Conservation (phyloP, 1,140 invertebrate species). For the Meloidogyne hapla region DNA sequence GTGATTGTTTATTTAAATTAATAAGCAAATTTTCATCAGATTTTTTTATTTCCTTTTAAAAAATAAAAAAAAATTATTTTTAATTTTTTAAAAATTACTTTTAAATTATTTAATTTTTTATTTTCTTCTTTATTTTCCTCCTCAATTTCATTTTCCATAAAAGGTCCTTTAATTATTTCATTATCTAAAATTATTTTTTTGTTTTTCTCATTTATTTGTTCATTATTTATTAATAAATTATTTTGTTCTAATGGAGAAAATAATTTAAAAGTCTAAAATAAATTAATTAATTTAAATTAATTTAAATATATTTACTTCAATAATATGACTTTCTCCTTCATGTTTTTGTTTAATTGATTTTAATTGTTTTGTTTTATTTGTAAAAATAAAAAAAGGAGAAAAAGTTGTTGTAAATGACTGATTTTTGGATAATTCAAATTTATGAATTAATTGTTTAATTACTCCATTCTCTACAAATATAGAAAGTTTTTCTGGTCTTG, state of each 20-base stretch:
- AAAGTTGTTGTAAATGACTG: neutral
- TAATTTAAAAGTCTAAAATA: neutral
- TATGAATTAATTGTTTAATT: neutral
- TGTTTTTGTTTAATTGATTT: no score
- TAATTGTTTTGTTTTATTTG: neutral
- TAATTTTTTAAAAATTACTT: no score
- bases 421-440: neutral
- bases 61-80: no score
- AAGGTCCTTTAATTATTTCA: neutral
- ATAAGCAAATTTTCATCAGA: no score
- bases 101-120: neutral
- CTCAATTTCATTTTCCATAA: neutral
- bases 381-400: no score
- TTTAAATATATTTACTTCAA: no score
- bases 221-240: neutral
- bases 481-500: constrained; percentile 38
- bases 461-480: neutral
- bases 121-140: neutral
- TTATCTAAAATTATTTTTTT: constrained; percentile 4
- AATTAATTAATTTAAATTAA: no score
- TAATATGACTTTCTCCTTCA: no score
- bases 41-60: neutral
- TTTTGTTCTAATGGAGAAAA: neutral
- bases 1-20: no score
- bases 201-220: neutral